Conservation (phyloP, 2,797 vertebrate genomes). For the Xenopus petersii region DNA sequence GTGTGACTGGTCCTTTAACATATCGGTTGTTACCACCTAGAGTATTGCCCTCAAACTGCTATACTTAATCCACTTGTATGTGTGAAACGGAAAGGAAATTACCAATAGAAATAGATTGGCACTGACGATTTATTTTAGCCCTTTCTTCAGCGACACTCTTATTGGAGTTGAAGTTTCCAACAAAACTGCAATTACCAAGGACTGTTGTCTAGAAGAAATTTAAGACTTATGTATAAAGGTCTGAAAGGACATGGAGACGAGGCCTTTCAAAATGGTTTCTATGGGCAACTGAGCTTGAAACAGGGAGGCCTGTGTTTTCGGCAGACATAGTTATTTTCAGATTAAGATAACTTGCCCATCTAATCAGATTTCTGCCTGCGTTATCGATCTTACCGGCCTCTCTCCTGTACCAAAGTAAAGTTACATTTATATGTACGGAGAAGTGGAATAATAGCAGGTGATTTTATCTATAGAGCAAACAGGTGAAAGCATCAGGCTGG, state of each 20-base stretch:
- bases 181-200: conserved; percentile 55
- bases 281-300: conserved; percentile 43
- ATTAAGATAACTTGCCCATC: conserved; percentile 43
- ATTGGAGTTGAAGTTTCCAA: conserved; percentile 52
- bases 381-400: conserved; percentile 34
- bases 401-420: no score
- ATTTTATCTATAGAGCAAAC: no score
- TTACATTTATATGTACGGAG: no score
- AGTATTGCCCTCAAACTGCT: no score
- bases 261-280: conserved; percentile 32
- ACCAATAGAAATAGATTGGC: conserved; percentile 52
- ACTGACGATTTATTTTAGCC: conserved; percentile 54
- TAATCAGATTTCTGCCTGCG: conserved; percentile 60
- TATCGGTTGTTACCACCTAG: no score
- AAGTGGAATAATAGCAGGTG: no score
- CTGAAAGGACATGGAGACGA: conserved; percentile 11
- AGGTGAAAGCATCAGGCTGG: no score
- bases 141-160: conserved; percentile 23
- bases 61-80: conserved; percentile 51
- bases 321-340: conserved; percentile 50
- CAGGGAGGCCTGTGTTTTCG: conserved; percentile 47
- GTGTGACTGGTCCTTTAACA: no score
- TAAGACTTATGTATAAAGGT: conserved; percentile 49
- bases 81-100: conserved; percentile 43
- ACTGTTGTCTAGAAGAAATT: conserved; percentile 51